phyloP scores from a whole-genome alignment of 1,140 invertebrate species.

The Heliconius eleuchia region DNA sequence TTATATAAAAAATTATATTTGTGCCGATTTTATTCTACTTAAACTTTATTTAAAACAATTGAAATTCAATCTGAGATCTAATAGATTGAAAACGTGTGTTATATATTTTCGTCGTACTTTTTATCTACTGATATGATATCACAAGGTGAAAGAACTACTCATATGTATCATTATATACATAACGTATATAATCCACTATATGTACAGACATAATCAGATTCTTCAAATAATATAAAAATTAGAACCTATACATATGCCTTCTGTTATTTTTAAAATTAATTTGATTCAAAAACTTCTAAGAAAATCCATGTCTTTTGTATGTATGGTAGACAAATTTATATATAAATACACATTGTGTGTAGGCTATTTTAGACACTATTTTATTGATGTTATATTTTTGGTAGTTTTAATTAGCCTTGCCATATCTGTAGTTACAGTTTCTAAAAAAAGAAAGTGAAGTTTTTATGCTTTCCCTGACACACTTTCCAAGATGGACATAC shows the following conservation, averaged over 20 bases:
- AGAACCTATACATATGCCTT: neutral
- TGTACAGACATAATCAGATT: neutral
- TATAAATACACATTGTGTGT: neutral
- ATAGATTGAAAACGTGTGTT: neutral
- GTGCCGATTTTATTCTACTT: neutral
- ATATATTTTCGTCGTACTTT: neutral
- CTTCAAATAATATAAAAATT: neutral
- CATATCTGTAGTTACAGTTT: slow-evolving; percentile 18
- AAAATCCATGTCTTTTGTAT: neutral
- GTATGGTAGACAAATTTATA: neutral
- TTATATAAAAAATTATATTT: neutral
- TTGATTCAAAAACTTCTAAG: neutral
- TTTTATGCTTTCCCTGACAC: slow-evolving; percentile 30
- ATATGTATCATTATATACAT: neutral
- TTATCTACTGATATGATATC: slow-evolving; percentile 26
- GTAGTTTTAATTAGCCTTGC: neutral
- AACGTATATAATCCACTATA: neutral
- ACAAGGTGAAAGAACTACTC: slow-evolving; percentile 14
- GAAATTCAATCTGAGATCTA: neutral
- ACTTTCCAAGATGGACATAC: slow-evolving; percentile 16
- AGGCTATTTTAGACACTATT: neutral
- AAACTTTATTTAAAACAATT: neutral
- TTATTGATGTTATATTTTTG: neutral
- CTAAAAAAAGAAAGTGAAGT: slow-evolving; percentile 33
- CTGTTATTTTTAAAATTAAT: neutral